Evolutionary conservation across 1,140 invertebrate genomes (phyloP), one percentile per base, ranked within the genome.

Genomic region (Rhyacophila brunnea): DNA sequence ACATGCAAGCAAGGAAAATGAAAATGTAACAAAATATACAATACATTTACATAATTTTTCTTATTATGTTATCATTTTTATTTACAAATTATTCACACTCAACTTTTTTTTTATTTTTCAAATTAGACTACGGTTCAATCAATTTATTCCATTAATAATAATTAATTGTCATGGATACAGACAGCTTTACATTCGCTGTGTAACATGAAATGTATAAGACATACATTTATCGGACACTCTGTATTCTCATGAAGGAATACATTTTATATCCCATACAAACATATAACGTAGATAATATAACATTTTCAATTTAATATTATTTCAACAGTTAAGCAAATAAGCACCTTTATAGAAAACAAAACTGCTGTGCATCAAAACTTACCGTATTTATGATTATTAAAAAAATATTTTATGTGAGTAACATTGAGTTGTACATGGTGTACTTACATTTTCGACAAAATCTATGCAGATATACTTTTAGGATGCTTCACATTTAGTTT

Each of bases 71-170:
- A 53, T 51, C 32, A 46, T 54, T 9, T 49, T 42, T 57, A 57
- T 57, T 32, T 57, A 57, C 55, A 57, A 18, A 43, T 32, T 57
- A 58, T 59, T 51, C 48, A 63, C 60, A 58, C 40, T 57, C 45
- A 60, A 28, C 19, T 20, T 60, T 35, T 53, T 38, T 55, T 34
- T 40, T 14, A 42, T 11, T 34, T 42, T 42, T 54, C 18, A 45
- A 51, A 19, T 45, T 36, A 32, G 19, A 34, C 52, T 54, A 44
- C 28, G 2, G 10, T 48, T 14, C 32, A 47, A 56, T 38, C 53
- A 56, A n/a, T 56, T 47, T 47, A 56, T 44, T 36, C 45, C 23
- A 47, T 47, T 38, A 38, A 56, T 56, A 47, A 45, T 45, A 45
- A 20, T 28, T 45, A 45, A 56, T 56, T 48, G 53, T 56, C 45